A percentile compares a stretch with the other conserved stretches of the same genome.
phyloP scores from a whole-genome alignment of 2,113 vertebrate species.

The Australoheros scitulus region DNA sequence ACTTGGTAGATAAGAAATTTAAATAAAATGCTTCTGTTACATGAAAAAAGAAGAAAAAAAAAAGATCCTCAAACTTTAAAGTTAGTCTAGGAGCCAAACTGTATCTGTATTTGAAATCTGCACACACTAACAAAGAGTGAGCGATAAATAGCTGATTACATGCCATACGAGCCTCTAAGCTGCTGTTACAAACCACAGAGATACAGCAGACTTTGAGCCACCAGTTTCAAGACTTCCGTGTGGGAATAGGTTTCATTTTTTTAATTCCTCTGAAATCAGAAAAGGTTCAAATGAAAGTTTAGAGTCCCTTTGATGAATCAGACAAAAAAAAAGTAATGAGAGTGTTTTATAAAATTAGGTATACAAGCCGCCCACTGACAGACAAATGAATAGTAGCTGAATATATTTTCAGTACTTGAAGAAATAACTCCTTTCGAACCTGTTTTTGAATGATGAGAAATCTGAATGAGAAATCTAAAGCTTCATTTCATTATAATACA shows the following conservation, averaged over 20 bases:
- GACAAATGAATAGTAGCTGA: neutral
- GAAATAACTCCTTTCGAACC: neutral
- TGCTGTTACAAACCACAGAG: neutral
- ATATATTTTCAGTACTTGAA: neutral
- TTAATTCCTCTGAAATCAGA: neutral
- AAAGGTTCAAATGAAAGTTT: slow-evolving; percentile 10
- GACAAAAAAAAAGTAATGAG: neutral
- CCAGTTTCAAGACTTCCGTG: slow-evolving; percentile 11
- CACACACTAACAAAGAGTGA: neutral
- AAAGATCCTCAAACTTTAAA: slow-evolving; percentile 12
- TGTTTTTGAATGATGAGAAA: neutral
- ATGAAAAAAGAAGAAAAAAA: neutral
- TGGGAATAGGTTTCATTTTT: neutral
- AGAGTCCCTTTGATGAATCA: slow-evolving; percentile 10
- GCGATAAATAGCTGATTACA: slow-evolving; percentile 25
- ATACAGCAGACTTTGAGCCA: neutral
- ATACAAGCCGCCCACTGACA: neutral
- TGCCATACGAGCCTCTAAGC: neutral
- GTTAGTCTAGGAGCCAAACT: slow-evolving; percentile 8
- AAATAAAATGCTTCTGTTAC: slow-evolving; percentile 35
- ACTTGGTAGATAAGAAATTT: slow-evolving; percentile 37
- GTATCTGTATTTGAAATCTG: slow-evolving; percentile 24
- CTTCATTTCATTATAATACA: neutral
- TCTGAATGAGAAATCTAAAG: neutral
- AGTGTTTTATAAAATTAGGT: slow-evolving; percentile 12